A percentile compares a stretch with the other conserved stretches of the same genome.
phyloP scores from a whole-genome alignment of 2,797 vertebrate genomes.

The Pteronotus mesoamericanus region DNA sequence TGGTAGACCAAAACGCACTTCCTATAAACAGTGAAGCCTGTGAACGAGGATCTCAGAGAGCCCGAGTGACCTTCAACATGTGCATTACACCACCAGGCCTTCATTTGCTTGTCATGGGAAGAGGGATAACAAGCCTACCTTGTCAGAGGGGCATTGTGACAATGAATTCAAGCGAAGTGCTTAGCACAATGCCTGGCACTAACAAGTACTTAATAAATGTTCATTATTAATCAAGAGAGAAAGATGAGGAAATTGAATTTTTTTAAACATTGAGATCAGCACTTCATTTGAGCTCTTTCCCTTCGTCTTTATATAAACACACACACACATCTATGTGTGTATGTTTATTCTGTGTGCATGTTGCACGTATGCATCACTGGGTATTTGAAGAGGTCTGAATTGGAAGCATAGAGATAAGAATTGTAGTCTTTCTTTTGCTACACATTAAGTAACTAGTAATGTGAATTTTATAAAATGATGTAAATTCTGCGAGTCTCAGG shows the following conservation, averaged over 20 bases:
- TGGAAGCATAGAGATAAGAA: background rate
- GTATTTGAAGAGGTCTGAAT: background rate
- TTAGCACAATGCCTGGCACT: background rate
- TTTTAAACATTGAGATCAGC: background rate
- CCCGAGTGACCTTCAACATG: background rate
- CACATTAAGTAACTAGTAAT: background rate
- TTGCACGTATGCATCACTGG: background rate
- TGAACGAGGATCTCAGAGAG: background rate
- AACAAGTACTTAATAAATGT: background rate
- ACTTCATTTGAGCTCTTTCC: background rate
- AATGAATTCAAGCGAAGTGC: background rate
- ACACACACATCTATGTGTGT: background rate
- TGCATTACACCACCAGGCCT: background rate
- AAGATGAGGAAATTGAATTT: background rate
- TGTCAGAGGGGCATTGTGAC: background rate
- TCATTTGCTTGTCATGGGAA: background rate
- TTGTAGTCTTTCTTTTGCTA: background rate
- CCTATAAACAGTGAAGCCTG: background rate
- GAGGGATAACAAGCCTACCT: background rate
- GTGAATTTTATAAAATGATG: background rate
- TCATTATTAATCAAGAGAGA: background rate
- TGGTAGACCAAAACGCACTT: background rate
- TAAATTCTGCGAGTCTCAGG: background rate
- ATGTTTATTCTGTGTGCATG: too few relatives aligned
- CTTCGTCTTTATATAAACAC: background rate